phyloP scores from a whole-genome alignment of 2,888 invertebrate genomes.

The Dusona sp. region DNA sequence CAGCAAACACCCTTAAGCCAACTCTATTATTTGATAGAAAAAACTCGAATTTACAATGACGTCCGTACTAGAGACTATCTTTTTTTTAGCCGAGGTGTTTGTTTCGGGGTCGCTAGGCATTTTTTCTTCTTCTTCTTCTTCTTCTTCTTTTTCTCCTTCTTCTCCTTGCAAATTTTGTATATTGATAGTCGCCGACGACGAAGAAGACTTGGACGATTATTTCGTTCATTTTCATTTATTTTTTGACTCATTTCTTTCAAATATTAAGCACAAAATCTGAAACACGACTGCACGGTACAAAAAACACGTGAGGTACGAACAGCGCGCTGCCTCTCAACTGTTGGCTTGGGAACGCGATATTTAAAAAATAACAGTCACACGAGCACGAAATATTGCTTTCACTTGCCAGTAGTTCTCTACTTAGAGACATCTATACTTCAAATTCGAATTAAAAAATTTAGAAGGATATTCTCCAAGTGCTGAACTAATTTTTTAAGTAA shows the following conservation, averaged over 20 bases:
- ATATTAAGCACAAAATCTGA: not conserved
- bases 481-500: no score
- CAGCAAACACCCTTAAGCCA: not conserved
- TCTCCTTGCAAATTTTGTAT: not conserved
- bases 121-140: not conserved
- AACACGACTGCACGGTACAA: not conserved
- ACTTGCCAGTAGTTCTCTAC: no score
- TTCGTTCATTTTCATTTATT: not conserved
- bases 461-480: no score
- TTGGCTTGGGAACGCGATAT: not conserved
- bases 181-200: not conserved
- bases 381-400: no score
- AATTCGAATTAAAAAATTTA: no score
- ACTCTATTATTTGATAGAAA: not conserved
- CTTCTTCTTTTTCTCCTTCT: no score
- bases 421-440: no score
- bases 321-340: not conserved
- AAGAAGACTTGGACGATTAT: not conserved
- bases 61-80: no score
- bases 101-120: not conserved
- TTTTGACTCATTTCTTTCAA: not conserved
- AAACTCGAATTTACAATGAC: no score
- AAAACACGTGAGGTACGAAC: not conserved
- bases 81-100: not conserved
- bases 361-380: no score